phyloP scores from a whole-genome alignment of 53 echinoderm and acorn worm species.

The Temnopleurus reevesii region DNA sequence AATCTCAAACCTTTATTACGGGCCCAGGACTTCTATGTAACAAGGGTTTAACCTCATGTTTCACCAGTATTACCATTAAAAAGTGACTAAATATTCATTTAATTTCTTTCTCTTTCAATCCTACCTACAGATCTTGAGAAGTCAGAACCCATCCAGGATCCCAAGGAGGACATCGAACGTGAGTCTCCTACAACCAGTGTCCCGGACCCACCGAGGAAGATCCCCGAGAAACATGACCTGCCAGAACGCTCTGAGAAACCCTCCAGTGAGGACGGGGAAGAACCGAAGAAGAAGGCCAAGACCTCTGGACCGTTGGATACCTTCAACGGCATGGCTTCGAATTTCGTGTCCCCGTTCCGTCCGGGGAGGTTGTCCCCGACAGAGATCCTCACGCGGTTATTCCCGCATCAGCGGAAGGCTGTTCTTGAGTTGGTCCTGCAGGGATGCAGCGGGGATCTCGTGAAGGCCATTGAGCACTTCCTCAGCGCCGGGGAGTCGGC shows the following conservation, averaged over 20 bases:
- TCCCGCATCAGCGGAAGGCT: conserved; percentile 89
- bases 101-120: not conserved
- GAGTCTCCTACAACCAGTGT: conserved; percentile 80
- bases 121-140: not conserved
- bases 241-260: conserved; percentile 11
- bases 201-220: conserved; percentile 60
- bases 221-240: conserved; percentile 23
- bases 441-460: conserved; percentile 95
- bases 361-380: conserved; percentile 91
- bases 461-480: conserved; percentile 99
- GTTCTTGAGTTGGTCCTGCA: conserved; percentile 96
- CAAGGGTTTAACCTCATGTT: too few relatives aligned
- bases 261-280: conserved; percentile 1
- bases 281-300: conserved; percentile 63
- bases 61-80: too few relatives aligned
- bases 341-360: conserved; percentile 91
- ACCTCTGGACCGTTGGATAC: conserved; percentile 67
- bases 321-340: conserved; percentile 89
- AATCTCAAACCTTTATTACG: too few relatives aligned
- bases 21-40: too few relatives aligned
- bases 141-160: conserved; percentile 22
- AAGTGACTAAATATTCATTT: too few relatives aligned
- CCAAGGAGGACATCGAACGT: conserved; percentile 75
- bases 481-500: conserved; percentile 78
- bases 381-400: conserved; percentile 89